phyloP scores from a whole-genome alignment of 2,113 vertebrate species.

The Oreochromis niloticus region DNA sequence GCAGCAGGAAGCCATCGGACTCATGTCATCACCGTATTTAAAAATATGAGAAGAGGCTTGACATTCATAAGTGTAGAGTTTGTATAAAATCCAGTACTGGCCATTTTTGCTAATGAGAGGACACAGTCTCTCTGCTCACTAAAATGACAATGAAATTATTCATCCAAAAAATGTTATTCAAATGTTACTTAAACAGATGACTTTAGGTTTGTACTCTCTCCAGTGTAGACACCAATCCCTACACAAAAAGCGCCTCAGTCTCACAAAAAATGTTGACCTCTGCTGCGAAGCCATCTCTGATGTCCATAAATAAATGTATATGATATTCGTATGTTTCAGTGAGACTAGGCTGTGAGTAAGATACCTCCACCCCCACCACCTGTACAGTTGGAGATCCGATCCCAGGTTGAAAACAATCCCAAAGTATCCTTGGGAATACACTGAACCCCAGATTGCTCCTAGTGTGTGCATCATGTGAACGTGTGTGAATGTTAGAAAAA shows the following conservation, averaged over 20 bases:
- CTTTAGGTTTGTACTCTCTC: neutral
- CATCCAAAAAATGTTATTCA: neutral
- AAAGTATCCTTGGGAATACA: neutral
- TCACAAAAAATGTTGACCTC: neutral
- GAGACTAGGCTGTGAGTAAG: neutral
- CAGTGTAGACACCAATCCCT: too few species aligned
- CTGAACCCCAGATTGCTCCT: neutral
- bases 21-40: neutral
- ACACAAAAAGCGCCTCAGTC: neutral
- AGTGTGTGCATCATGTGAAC: neutral
- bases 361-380: neutral
- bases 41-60: neutral
- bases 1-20: neutral
- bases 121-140: fast-evolving
- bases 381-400: fast-evolving
- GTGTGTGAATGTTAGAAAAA: neutral
- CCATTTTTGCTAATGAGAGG: neutral
- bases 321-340: neutral
- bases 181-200: neutral
- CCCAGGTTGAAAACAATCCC: neutral
- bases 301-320: fast-evolving
- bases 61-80: neutral
- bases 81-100: neutral
- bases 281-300: neutral
- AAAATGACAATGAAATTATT: neutral